Percentiles rank a stretch among this genome's conserved stretches.
phyloP scores from a whole-genome alignment of 1,140 invertebrate species.

The Melanaphis sacchari region DNA sequence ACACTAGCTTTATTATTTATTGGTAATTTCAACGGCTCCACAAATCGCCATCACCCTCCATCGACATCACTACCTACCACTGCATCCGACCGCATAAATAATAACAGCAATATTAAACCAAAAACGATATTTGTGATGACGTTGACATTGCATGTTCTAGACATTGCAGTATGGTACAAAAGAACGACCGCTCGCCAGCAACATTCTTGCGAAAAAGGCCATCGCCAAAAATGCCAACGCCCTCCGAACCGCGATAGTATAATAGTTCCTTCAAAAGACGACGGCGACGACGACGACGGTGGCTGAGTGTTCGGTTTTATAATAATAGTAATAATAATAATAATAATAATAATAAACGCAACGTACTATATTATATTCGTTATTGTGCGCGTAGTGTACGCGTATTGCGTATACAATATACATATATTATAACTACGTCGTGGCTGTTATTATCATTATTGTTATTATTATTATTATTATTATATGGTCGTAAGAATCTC shows the following conservation, averaged over 20 bases:
- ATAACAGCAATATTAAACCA: not conserved
- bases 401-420: not conserved
- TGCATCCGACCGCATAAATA: not conserved
- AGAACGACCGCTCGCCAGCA: not conserved
- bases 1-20: not conserved
- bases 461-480: no score
- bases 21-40: not conserved
- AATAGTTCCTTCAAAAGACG: constrained; percentile 2
- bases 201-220: constrained; percentile 29
- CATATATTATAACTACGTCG: not conserved
- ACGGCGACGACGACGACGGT: not conserved
- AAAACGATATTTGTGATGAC: not conserved
- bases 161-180: not conserved
- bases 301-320: not conserved
- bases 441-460: not conserved
- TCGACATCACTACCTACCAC: not conserved
- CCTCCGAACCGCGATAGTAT: not conserved
- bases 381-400: not conserved
- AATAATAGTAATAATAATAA: constrained; percentile 1
- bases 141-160: not conserved
- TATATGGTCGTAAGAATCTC: not conserved
- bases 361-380: not conserved
- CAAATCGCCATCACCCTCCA: not conserved
- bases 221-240: not conserved
- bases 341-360: not conserved